Conservation (phyloP, 2,113 vertebrate genomes). For the Amphiprion percula region DNA sequence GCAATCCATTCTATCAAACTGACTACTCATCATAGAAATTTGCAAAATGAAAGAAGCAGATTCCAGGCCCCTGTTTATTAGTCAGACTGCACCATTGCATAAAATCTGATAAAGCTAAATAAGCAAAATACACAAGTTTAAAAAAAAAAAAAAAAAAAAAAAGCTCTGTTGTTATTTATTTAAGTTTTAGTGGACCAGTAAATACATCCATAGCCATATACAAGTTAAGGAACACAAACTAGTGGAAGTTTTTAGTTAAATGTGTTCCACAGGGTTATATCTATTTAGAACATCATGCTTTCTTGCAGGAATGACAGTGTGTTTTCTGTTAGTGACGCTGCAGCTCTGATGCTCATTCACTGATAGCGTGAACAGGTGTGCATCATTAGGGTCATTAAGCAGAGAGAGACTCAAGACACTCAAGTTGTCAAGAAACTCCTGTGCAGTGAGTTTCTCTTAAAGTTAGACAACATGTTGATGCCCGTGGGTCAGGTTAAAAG, state of each 20-base stretch:
- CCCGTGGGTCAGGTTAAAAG: neutral
- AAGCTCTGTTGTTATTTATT: too few relatives aligned
- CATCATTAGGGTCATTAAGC: slow-evolving; percentile 5
- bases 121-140: too few relatives aligned
- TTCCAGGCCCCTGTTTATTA: too few relatives aligned
- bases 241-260: neutral
- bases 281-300: neutral
- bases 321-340: neutral
- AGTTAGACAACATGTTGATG: neutral
- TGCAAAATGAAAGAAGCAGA: too few relatives aligned
- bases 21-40: too few relatives aligned
- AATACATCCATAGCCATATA: too few relatives aligned
- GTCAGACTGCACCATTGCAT: too few relatives aligned
- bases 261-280: neutral
- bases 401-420: neutral
- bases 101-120: too few relatives aligned
- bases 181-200: too few relatives aligned
- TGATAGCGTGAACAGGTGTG: slow-evolving; percentile 11
- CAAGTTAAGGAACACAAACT: too few relatives aligned
- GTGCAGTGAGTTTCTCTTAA: neutral
- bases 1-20: too few relatives aligned
- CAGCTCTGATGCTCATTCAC: neutral
- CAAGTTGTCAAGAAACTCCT: neutral
- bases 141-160: too few relatives aligned
- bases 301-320: neutral